Evolutionary conservation across 2,888 invertebrate species (phyloP), one percentile per base, ranked within the genome.

Genomic region (Microctonus aethiopoides): DNA sequence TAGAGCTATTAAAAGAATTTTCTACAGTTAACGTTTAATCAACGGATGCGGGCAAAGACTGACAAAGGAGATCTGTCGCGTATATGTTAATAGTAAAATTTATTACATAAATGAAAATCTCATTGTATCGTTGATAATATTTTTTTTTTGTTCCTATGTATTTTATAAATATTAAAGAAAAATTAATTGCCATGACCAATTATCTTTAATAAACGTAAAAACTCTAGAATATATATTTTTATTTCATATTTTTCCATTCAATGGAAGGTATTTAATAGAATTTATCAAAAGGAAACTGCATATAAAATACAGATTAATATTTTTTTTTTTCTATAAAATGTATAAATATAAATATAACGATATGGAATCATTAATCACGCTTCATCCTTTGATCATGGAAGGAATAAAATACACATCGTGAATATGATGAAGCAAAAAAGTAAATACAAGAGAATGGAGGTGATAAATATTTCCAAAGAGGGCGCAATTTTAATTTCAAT

Each of bases 371-470:
- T 54, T 59, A 67, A 67, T 67, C 66, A 67, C 34, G 29, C 41
- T 29, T 59, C 32, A 26, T 39, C 59, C 66, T 67, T 59, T 46
- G 46, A 67, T 39, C 57, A 51, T 29, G 26, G n/a, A 11, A 9
- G 56, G 16, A 6, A 4, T 26, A 56, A 26, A 26, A n/a, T 56
- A n/a, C 56, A 39, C 13, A 24, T 26, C 56, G 11, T 9, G 13
- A 54, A 16, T 9, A 16, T 22, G 11, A 10, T 7, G 9, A 39
- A 51, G 22, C 11, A 7, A 10, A 39, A 9, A 39, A 51, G 22
- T 11, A 7, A 10, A 39, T 39, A 39, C n/a, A n/a, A 5, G n/a
- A n/a, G 4, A 39, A 39, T n/a, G n/a, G 39, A 39, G 39, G 13
- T 39, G 2, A n/a, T n/a, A n/a, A n/a, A n/a, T n/a, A n/a, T n/a